Evolutionary conservation across 2,113 vertebrate species (phyloP), one percentile per base, ranked within the genome.

Genomic region (Sapayoa aenigma): DNA sequence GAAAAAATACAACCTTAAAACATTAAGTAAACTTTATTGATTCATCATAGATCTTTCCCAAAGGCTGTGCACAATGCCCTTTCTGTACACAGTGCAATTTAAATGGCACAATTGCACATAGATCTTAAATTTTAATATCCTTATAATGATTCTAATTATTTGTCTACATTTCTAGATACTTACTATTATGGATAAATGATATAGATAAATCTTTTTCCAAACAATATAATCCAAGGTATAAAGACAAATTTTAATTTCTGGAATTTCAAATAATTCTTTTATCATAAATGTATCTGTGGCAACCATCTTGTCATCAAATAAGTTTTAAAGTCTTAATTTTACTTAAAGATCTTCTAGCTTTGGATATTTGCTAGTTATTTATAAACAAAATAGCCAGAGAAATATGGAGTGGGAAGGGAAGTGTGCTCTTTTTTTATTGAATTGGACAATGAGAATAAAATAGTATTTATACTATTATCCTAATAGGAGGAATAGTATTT

Each of bases 361-460:
- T 23, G 13, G 7, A 30, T 66, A 47, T 86, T 83, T 79, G 19
- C 11, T 66, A 47, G 16, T 8, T 33, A 42, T 9, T 25, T 47
- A 31, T 22, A 82, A 9, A 22, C 12, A 90, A 84, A 84, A 41
- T 37, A 69, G 15, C 33, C 17, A 65, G 35, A 60, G 46, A 55
- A 3, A 8, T 14, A 13, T 2, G 4, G 5, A 25, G 23, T 23
- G 6, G 35, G 35, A 6, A 10, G 4, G 8, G 6, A 2, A 3
- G 31, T 25, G 28, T 3, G 23, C 16, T 42, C 14, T 11, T 22
- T 44, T 72, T 47, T 68, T 21, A 41, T 35, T 35, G 9, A 41
- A 17, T 72, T 2, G 5, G 27, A 89, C 4, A 25, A 42, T 6
- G 6, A 71, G 17, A 80, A 62, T 28, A 44, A 47, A 72, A 76